Conservation (phyloP, 2,888 invertebrate species). For the Andrena flavipes region DNA sequence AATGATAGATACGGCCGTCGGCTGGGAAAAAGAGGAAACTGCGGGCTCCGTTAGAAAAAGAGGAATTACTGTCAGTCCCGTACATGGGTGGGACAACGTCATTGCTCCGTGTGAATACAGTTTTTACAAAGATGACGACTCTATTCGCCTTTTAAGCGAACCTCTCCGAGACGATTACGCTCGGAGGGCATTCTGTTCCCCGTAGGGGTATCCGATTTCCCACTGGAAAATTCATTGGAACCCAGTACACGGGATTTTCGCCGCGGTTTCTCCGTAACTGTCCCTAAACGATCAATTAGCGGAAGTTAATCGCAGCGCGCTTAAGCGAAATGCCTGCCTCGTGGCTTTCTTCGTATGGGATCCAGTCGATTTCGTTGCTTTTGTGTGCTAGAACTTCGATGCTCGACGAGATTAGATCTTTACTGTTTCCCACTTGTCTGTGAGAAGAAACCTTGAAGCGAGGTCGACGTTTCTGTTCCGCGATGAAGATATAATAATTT, state of each 20-base stretch:
- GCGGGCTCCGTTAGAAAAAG: conserved; percentile 48
- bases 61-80: conserved; percentile 62
- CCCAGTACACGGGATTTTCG: conserved; percentile 1
- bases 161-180: conserved; percentile 44
- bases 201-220: conserved; percentile 7
- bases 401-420: neutral
- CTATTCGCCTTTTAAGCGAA: conserved; percentile 64
- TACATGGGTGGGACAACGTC: conserved; percentile 65
- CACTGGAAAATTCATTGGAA: conserved; percentile 36
- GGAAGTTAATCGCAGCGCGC: neutral
- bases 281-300: conserved; percentile 45
- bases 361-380: neutral
- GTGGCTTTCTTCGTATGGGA: neutral
- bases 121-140: conserved; percentile 66
- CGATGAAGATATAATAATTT: no score
- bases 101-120: conserved; percentile 65
- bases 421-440: neutral
- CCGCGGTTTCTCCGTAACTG: neutral
- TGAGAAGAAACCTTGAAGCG: no score
- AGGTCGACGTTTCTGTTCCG: no score
- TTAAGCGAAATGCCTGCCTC: neutral
- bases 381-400: no score
- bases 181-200: conserved; percentile 29
- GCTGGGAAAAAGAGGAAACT: conserved; percentile 55
- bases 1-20: conserved; percentile 56